Conservation (phyloP, 1,140 invertebrate species). For the Gyrodactylus salaris region DNA sequence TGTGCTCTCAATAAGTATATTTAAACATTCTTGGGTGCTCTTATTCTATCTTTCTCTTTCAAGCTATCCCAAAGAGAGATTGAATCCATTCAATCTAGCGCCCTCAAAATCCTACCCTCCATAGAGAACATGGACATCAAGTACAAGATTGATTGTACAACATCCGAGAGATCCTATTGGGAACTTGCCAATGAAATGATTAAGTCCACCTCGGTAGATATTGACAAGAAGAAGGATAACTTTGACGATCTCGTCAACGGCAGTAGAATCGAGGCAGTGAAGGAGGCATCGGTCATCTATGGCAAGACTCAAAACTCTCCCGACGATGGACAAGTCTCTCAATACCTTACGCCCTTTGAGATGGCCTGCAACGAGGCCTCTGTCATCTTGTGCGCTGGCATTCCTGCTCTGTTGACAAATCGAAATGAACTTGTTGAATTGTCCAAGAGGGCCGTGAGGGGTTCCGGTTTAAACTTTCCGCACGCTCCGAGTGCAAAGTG, state of each 20-base stretch:
- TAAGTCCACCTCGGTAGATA: not conserved
- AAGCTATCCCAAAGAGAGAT: not conserved
- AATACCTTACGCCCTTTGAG: conserved; percentile 2
- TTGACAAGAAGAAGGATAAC: too few species aligned
- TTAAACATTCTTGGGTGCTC: too few species aligned
- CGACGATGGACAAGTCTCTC: not conserved
- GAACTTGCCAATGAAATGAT: not conserved
- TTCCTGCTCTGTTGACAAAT: not conserved
- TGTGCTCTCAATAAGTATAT: too few species aligned
- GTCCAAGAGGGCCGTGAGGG: not conserved
- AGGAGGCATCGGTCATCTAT: not conserved
- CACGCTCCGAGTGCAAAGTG: not conserved
- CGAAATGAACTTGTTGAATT: conserved; percentile 1
- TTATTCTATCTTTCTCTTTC: not conserved
- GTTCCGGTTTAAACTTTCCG: not conserved
- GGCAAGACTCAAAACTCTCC: not conserved
- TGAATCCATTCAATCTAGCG: not conserved
- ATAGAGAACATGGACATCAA: not conserved
- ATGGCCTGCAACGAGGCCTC: conserved; percentile 1
- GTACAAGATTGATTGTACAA: not conserved
- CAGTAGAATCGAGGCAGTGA: not conserved
- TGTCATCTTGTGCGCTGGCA: not conserved
- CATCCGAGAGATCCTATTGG: not conserved
- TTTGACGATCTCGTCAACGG: not conserved
- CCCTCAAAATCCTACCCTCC: not conserved